These are phyloP conservation scores for Phymorhynchus buccinoides DNA, from an alignment of 1,140 invertebrate species.

Conservation along the genomic window DNA sequence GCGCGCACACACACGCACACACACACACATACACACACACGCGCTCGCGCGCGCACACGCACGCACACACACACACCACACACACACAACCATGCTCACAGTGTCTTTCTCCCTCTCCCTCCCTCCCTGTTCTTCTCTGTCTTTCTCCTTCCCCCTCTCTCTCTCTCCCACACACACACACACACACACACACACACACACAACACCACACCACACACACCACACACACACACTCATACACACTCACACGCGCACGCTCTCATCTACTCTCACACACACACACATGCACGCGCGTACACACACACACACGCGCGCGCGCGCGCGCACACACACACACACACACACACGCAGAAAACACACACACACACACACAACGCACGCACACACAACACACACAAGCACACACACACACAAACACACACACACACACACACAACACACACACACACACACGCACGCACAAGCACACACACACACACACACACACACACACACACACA, in stretches of 20 bases:
- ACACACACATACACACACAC: not conserved
- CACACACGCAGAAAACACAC: not conserved
- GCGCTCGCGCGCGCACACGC: not conserved
- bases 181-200: too few species aligned
- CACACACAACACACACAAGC: too few species aligned
- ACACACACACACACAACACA: too few species aligned
- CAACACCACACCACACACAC: too few species aligned
- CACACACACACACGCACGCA: not conserved
- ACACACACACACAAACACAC: not conserved
- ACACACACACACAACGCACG: not conserved
- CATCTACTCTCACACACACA: too few species aligned
- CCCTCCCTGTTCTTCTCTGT: too few species aligned
- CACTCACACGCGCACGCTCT: too few species aligned
- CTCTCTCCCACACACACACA: too few species aligned
- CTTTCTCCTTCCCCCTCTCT: too few species aligned
- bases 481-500: not conserved
- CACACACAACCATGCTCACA: too few species aligned
- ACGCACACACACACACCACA: not conserved
- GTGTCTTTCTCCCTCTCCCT: too few species aligned
- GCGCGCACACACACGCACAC: not conserved
- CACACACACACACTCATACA: too few species aligned
- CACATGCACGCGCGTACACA: not conserved
- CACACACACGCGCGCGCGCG: not conserved
- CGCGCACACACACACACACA: not conserved
- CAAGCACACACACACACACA: slow-evolving; percentile 1